Evolutionary conservation across 2,797 vertebrate species (phyloP).

Genomic region (Rhynchotus rufescens): DNA sequence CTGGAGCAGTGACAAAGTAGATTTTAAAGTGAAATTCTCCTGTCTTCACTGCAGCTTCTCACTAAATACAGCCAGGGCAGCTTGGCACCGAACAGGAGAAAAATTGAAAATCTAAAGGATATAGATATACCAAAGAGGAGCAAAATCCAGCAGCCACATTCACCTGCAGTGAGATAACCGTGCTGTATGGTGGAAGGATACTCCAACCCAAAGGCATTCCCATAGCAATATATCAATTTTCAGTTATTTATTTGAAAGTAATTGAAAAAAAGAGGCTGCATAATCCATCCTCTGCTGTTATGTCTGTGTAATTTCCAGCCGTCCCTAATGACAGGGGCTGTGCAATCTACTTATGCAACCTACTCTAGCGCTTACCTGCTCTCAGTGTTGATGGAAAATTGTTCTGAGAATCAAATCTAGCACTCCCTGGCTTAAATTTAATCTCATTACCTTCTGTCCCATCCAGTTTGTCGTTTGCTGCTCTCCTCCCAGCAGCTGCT

Average conservation of each 20-base stretch:
- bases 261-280: too few species aligned
- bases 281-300: neutral
- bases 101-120: neutral
- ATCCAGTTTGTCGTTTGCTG: neutral
- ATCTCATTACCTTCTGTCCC: neutral
- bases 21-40: neutral
- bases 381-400: neutral
- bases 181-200: neutral
- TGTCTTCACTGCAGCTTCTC: neutral
- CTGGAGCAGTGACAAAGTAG: neutral
- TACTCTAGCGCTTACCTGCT: neutral
- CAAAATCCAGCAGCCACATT: neutral
- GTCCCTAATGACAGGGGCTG: neutral
- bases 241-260: neutral
- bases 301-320: neutral
- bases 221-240: accelerated
- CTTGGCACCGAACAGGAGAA: neutral
- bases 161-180: neutral
- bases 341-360: neutral
- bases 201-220: neutral
- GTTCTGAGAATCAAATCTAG: neutral
- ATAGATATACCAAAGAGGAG: neutral
- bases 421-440: neutral
- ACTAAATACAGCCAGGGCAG: neutral
- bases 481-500: neutral